Base-by-base conservation (phyloP, 2,113 vertebrate genomes). In the Oreocharis arfaki region DNA sequence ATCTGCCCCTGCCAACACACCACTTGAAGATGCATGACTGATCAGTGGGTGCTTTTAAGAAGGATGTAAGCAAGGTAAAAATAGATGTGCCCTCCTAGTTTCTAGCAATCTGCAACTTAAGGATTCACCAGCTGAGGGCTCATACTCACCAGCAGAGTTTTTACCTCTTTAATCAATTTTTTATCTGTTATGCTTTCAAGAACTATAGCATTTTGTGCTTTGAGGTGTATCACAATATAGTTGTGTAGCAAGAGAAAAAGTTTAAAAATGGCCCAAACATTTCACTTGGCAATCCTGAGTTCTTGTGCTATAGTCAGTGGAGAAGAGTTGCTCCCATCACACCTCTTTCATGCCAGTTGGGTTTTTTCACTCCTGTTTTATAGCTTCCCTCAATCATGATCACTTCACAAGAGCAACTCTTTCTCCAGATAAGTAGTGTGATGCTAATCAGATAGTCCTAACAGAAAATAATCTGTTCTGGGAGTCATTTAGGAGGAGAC, bases 51-150 rank as follows among this genome's bases (percentile, higher is more conserved):
- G 83, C 83, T 86, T 93, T 90, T 46, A 69, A 71, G 59, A 74
- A 86, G 86, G 88, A 67, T 63, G 35, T 84, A 92, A 90, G 79
- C 56, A 75, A 63, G 20, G 55, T 39, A 93, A 96, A 95, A 93
- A 93, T 84, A 93, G 55, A 83, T 64, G 6, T 19, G n/a, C 35
- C 52, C 64, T 93, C 68, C 27, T 86, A 39, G 59, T 70, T 90
- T 84, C 26, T 74, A 86, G 64, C 44, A 74, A 47, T 52, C 68
- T 89, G 19, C 83, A 86, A 1, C 10, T 59, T 50, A 30, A 95
- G 55, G 68, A 74, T 65, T 63, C 30, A 42, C 60, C 42, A 93
- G 63, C 64, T 80, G 59, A 83, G 77, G 33, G 46, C 39, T 92
- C 21, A 69, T 49, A 41, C 3, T 11, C 20, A 52, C 46, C 57